A percentile compares a stretch with the other conserved stretches of the same genome.
phyloP scores from a whole-genome alignment of 2,888 invertebrate genomes.

The Drosophila gaucha region DNA sequence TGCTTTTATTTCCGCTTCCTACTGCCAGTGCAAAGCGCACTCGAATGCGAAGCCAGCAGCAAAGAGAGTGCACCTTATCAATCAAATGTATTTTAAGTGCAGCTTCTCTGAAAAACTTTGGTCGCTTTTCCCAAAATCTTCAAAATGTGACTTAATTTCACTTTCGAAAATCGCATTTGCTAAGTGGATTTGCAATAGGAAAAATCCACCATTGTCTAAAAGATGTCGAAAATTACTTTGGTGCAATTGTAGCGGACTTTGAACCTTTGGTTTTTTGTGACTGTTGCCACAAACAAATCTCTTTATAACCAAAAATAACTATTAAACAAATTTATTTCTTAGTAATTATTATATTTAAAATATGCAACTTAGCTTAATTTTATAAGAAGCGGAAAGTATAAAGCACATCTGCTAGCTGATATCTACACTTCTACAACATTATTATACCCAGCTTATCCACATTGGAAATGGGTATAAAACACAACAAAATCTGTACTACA shows the following conservation, averaged over 20 bases:
- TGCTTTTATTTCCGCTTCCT: constrained; percentile 70
- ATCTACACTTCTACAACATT: no score
- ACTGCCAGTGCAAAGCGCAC: constrained; percentile 31
- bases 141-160: constrained; percentile 67
- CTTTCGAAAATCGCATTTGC: constrained; percentile 63
- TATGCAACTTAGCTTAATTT: no score
- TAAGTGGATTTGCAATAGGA: constrained; percentile 61
- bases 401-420: background rate
- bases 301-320: no score
- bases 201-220: constrained; percentile 60
- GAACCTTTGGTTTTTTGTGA: constrained; percentile 47
- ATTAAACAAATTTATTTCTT: background rate
- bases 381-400: background rate
- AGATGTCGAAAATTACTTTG: constrained; percentile 43
- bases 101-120: constrained; percentile 47
- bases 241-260: constrained; percentile 42
- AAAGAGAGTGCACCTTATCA: constrained; percentile 49
- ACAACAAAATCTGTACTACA: constrained; percentile 25
- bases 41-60: constrained; percentile 58
- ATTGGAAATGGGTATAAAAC: constrained; percentile 1
- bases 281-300: constrained; percentile 26
- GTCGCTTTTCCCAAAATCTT: constrained; percentile 36
- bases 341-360: no score
- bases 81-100: constrained; percentile 43
- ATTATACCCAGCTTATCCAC: background rate